Base-by-base conservation (phyloP, 2,113 vertebrate species). In the Phoenicopterus ruber region DNA sequence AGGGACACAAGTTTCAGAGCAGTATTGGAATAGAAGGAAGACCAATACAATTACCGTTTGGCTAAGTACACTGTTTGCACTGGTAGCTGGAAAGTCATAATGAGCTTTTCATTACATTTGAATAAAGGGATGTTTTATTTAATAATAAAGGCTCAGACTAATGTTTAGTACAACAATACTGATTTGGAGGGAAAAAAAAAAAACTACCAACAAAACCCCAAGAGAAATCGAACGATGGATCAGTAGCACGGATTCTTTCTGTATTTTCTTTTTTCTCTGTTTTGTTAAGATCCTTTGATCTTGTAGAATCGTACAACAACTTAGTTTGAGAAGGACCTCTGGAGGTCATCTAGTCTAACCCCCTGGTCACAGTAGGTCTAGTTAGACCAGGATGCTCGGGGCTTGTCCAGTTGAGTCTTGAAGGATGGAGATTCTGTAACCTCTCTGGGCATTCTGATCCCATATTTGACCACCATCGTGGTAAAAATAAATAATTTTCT, bases 41-140 rank as follows among this genome's bases (percentile, higher is more conserved):
- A 95, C 94, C 40, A 57, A 97, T 96, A 94, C 90, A 98, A 97
- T 98, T 97, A 96, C 94, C 66, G 13, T 98, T 98, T 98, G 97
- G 96, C 86, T 96, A 96, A 96, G 92, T 92, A 96, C 52, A 69
- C 71, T 93, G 65, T 96, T 97, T 97, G 95, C 82, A 66, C 70
- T 93, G 90, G 73, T 97, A 86, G 83, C 72, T 96, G 55, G 76
- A 94, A 98, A 97, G 95, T 77, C 66, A 94, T 97, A 97, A 98
- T 98, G 96, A 97, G 95, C 86, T 98, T 97, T 97, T 97, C 91
- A 97, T 96, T 98, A 94, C 80, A 84, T 96, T 94, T 97, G 49
- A 96, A 96, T 97, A 95, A 98, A 91, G 44, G 55, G 90, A 92
- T 92, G 69, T 86, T 96, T 94, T 96, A 62, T 94, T 44, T 61